These are phyloP conservation scores for Callospermophilus lateralis DNA, from an alignment of 2,113 vertebrate species.

Conservation along the genomic window DNA sequence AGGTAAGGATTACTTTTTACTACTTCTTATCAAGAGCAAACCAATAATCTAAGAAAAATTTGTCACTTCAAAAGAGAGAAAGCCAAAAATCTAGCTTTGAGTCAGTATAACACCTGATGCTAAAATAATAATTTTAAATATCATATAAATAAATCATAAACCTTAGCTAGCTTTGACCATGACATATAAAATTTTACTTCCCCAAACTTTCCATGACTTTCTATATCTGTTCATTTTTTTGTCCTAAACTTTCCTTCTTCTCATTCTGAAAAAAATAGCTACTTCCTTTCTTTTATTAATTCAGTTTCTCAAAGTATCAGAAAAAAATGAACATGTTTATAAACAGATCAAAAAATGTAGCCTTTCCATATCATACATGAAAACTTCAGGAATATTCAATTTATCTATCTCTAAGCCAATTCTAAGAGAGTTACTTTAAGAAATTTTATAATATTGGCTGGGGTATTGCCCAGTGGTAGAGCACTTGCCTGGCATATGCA, in stretches of 20 bases:
- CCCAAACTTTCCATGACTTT: background rate
- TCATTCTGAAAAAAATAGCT: background rate
- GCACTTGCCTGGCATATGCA: background rate
- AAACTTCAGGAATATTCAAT: background rate
- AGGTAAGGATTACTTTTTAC: background rate
- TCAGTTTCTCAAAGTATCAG: background rate
- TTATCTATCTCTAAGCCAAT: background rate
- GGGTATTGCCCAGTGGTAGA: background rate
- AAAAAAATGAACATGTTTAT: background rate
- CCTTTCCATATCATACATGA: background rate
- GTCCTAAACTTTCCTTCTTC: background rate
- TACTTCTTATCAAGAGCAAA: background rate
- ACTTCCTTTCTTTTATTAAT: background rate
- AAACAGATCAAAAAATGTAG: background rate
- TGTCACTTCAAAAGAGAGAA: conserved; percentile 17
- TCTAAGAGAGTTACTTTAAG: background rate
- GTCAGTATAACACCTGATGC: background rate
- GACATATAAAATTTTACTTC: background rate
- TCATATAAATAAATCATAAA: conserved; percentile 4
- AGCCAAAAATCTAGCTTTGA: conserved; percentile 32
- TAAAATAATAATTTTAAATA: background rate
- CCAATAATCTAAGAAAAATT: background rate
- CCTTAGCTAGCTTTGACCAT: background rate
- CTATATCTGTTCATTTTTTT: background rate
- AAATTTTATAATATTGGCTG: background rate